Base-by-base conservation (phyloP, 2,888 invertebrate species). In the Lepidochitona cinerea region DNA sequence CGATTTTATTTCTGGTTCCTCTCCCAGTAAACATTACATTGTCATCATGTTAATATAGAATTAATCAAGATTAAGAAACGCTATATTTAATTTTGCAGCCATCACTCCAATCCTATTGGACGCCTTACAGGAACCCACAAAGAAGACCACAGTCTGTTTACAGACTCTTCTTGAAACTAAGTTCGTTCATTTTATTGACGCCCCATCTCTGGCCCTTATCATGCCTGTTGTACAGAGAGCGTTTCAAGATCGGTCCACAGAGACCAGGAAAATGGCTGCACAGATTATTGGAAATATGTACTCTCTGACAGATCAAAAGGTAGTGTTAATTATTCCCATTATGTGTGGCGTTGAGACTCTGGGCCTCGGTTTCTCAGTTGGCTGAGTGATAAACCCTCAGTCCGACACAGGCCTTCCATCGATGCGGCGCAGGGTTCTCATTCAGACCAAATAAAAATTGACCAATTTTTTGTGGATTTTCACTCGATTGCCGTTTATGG, bases 261-360 rank as follows among this genome's bases (percentile, higher is more conserved):
- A 99, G 92, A 99, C 98, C 0, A 93, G 99, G 84, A 97, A 99
- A 92, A 98, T 99, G 97, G 97, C 99, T 0, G 98, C 98, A 2
- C 98, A 99, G 92, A 99, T 99, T 90, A 98, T 99, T 84, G 98
- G 99, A 74, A 99, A 99, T 91, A 99, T 99, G 97, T 99, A 99
- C 92, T 98, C 98, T 0, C 92, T 99, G 65, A 99, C 99, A 0
- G 99, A 99, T 92, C 98, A 99, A 91, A 99, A 99, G 89, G 92
- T 92, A 72, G 54, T 23, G n/a, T 18, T 9, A 54, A n/a, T 7
- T 23, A n/a, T 54, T 54, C 7, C n/a, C n/a, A n/a, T n/a, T n/a
- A n/a, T n/a, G n/a, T n/a, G n/a, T n/a, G n/a, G n/a, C n/a, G n/a
- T n/a, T n/a, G n/a, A n/a, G n/a, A n/a, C n/a, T n/a, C n/a, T n/a